Evolutionary conservation across 2,113 vertebrate genomes (phyloP), one percentile per base, ranked within the genome.

Genomic region (Malaclemys terrapin): DNA sequence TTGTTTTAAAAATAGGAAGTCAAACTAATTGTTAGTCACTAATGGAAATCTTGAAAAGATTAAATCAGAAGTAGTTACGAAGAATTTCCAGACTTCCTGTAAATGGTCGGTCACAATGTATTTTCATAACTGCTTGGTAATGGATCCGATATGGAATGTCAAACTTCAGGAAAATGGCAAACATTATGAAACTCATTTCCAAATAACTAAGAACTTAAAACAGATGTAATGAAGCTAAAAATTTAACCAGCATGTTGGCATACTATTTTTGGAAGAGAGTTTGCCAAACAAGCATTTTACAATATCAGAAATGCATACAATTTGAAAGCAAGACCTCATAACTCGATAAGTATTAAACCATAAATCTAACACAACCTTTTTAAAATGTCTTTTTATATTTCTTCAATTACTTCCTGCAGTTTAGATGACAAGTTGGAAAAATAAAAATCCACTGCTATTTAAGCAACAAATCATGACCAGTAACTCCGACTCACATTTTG

Each of bases 191-290:
- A 94, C 69, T 93, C 81, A 85, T 94, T 97, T 96, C 89, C 90
- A 97, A 91, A 93, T 53, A 95, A 57, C 79, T 75, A 95, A 88
- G 89, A 98, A 96, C 80, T 96, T 97, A 92, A 84, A 97, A 82
- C 82, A 97, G 85, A 97, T 84, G 59, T 81, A 97, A 97, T 89
- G 89, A 97, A 87, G 47, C 91, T 65, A 92, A 95, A 95, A 89
- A 89, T 38, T 62, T 45, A 91, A 95, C 27, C 85, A 92, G 95
- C 45, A 82, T 10, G 85, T 5, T 90, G 80, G 89, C 95, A 93
- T 81, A 42, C 65, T 62, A 94, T 88, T 84, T 31, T 91, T 14
- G 57, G 38, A 93, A 92, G 9, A 25, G 89, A 69, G 45, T 47
- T 80, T 89, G 92, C 89, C 93, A 96, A 96, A 96, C 45, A 91